phyloP scores from a whole-genome alignment of 2,113 vertebrate genomes.

The Cacatua alba region DNA sequence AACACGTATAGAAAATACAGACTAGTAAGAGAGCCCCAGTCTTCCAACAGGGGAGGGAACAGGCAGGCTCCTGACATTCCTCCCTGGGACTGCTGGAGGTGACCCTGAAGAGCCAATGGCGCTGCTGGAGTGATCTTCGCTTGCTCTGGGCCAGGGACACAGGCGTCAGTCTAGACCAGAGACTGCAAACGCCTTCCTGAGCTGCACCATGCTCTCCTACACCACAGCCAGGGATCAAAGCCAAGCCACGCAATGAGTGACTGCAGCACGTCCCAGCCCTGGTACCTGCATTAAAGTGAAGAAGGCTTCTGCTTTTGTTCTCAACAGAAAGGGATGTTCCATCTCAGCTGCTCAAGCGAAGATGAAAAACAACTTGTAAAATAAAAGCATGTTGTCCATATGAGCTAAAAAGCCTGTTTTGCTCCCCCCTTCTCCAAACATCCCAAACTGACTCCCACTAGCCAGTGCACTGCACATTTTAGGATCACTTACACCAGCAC shows the following conservation, averaged over 20 bases:
- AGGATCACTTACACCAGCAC: background rate
- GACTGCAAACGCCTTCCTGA: background rate
- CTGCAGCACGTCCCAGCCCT: background rate
- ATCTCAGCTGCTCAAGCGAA: background rate
- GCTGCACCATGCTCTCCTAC: background rate
- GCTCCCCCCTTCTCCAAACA: background rate
- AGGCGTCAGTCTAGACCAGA: background rate
- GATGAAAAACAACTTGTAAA: constrained; percentile 1
- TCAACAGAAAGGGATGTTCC: background rate
- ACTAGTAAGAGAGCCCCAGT: background rate
- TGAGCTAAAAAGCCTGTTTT: background rate
- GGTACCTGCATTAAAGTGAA: background rate
- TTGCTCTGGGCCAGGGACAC: background rate
- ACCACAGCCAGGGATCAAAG: constrained; percentile 36
- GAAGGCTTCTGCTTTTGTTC: constrained; percentile 22
- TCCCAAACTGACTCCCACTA: background rate
- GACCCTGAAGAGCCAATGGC: background rate
- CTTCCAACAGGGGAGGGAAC: background rate
- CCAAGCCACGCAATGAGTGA: background rate
- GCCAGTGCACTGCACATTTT: background rate
- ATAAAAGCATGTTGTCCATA: background rate
- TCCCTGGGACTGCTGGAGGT: background rate
- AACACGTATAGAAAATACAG: background rate
- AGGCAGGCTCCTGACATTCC: background rate
- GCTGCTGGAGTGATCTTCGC: background rate